Conservation (phyloP, 2,888 invertebrate species). For the Rhyacophila evoluta region DNA sequence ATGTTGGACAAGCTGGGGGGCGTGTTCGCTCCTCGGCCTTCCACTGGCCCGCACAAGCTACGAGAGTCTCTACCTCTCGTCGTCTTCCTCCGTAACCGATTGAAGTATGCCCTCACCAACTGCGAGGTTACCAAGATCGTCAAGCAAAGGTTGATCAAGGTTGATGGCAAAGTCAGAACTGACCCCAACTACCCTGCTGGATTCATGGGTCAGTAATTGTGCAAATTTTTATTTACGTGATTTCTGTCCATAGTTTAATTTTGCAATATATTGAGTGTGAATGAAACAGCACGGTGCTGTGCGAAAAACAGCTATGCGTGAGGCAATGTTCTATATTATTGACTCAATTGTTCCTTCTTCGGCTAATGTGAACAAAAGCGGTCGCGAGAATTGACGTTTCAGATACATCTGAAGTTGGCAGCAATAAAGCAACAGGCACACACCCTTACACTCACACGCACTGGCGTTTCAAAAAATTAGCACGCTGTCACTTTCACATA, state of each 20-base stretch:
- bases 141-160: constrained; percentile 97
- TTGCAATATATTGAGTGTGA: too few species aligned
- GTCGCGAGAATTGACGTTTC: too few species aligned
- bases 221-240: too few species aligned
- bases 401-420: too few species aligned
- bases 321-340: neutral
- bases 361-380: too few species aligned
- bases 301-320: neutral
- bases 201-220: constrained; percentile 90
- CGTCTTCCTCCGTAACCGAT: constrained; percentile 95
- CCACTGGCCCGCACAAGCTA: constrained; percentile 97
- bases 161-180: constrained; percentile 98
- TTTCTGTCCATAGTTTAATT: too few species aligned
- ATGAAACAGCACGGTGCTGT: too few species aligned
- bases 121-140: constrained; percentile 98
- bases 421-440: too few species aligned
- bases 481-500: too few species aligned
- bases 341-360: too few species aligned
- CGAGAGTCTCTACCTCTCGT: constrained; percentile 97
- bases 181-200: constrained; percentile 98
- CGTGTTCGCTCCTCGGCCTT: constrained; percentile 97
- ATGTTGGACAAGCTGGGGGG: constrained; percentile 99
- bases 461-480: too few species aligned
- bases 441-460: too few species aligned
- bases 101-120: constrained; percentile 98